Percentiles rank a stretch among this genome's conserved stretches.
Evolutionary conservation across 2,888 invertebrate genomes (phyloP).

Genomic region (Drosophila quinaria): DNA sequence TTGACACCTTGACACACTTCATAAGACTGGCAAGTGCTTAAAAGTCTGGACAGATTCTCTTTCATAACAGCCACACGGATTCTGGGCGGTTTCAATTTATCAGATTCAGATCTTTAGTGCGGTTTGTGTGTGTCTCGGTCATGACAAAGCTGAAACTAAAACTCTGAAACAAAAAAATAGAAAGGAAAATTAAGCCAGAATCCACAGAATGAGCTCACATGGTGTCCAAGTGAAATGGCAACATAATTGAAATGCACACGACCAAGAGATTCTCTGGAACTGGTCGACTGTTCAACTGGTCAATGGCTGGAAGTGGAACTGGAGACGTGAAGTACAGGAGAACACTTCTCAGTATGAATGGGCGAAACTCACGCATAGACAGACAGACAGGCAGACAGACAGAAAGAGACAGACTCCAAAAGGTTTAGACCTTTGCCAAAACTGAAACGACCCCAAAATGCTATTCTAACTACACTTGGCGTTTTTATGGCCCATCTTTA

Average conservation of each 20-base stretch:
- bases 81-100: constrained; percentile 11
- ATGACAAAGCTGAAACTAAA: constrained; percentile 52
- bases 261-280: constrained; percentile 54
- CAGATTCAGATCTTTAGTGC: constrained; percentile 8
- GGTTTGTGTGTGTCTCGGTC: constrained; percentile 2
- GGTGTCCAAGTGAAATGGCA: constrained; percentile 33
- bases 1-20: constrained; percentile 2
- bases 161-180: constrained; percentile 60
- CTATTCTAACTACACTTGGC: constrained; percentile 72
- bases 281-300: constrained; percentile 43
- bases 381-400: no score
- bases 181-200: constrained; percentile 25
- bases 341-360: constrained; percentile 50
- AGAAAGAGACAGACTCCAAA: background rate
- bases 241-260: constrained; percentile 50
- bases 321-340: background rate
- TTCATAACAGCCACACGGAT: constrained; percentile 6
- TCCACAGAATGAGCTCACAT: constrained; percentile 18
- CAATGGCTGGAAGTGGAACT: constrained; percentile 1
- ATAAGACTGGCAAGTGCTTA: constrained; percentile 1
- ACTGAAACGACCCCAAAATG: constrained; percentile 48
- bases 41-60: constrained; percentile 7
- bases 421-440: constrained; percentile 25
- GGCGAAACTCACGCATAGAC: constrained; percentile 69
- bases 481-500: constrained; percentile 56